Base-by-base conservation (phyloP, 2,888 invertebrate genomes). In the Stenoptilia bipunctidactyla region DNA sequence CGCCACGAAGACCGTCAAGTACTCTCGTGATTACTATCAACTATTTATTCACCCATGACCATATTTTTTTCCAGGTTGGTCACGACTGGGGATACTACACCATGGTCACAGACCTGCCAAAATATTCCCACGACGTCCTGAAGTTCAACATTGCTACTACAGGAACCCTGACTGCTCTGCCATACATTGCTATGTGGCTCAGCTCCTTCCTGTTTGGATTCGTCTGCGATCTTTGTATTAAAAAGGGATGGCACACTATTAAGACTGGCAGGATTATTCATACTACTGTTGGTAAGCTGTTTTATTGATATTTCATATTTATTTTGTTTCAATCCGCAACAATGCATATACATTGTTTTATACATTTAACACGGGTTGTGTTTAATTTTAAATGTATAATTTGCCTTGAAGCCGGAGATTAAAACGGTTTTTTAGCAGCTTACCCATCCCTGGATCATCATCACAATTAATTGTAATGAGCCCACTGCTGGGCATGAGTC, bases 11-110 rank as follows among this genome's bases (percentile, higher is more conserved):
- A n/a, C n/a, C n/a, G n/a, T n/a, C n/a, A n/a, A n/a, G n/a, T n/a
- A n/a, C n/a, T n/a, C n/a, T n/a, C n/a, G n/a, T n/a, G n/a, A n/a
- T n/a, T n/a, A n/a, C n/a, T n/a, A n/a, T n/a, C n/a, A n/a, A n/a
- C n/a, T n/a, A n/a, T n/a, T n/a, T n/a, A n/a, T n/a, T 12, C 10
- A 30, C 12, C 2, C 4, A 30, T n/a, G 12, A 8, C 10, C 30
- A n/a, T 41, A 39, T 44, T 25, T 44, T 34, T 27, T 52, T 50
- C 1, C 52, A 82, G 80, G 76, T 82, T 13, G 80, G 80, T 4
- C 80, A 82, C 50, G 80, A 89, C 53, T 90, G 89, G 89, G 89
- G 89, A 1, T 88, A 89, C 61, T 90, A 88, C 58, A 89, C 89
- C 13, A 88, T 91, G 86, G 87, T 90, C 25, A 88, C 89, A 12